A percentile compares a stretch with the other conserved stretches of the same genome.
phyloP scores from a whole-genome alignment of 2,888 invertebrate species.

The Ligdia adustata region DNA sequence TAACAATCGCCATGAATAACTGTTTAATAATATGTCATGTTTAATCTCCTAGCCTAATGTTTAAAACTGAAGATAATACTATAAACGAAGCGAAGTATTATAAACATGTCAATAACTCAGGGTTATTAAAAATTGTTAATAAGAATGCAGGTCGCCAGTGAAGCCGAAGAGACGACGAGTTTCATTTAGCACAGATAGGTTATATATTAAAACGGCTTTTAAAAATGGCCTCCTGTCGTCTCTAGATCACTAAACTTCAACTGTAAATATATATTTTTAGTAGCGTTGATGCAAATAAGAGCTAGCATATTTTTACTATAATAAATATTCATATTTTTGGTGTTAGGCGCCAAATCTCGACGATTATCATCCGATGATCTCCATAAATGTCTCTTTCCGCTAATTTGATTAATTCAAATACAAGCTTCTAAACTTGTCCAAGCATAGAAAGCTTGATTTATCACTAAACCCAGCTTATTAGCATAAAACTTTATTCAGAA shows the following conservation, averaged over 20 bases:
- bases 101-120: too few species aligned
- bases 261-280: neutral
- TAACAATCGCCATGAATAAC: too few species aligned
- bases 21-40: too few species aligned
- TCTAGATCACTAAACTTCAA: neutral
- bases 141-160: neutral
- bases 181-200: constrained; percentile 2
- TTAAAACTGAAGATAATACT: too few species aligned
- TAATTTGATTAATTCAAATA: constrained; percentile 36
- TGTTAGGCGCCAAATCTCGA: constrained; percentile 23
- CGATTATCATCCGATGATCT: constrained; percentile 20
- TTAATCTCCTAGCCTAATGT: too few species aligned
- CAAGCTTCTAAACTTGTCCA: constrained; percentile 30
- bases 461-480: constrained; percentile 17
- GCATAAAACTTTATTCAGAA: constrained; percentile 14
- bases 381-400: constrained; percentile 21
- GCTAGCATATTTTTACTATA: neutral
- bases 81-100: too few species aligned
- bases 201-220: constrained; percentile 3
- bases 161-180: neutral
- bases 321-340: neutral
- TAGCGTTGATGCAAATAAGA: too few species aligned
- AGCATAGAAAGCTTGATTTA: constrained; percentile 35
- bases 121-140: too few species aligned
- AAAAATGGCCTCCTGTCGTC: constrained; percentile 4